Evolutionary conservation across 2,888 invertebrate species (phyloP).

Genomic region (Ganaspis brasiliensis): DNA sequence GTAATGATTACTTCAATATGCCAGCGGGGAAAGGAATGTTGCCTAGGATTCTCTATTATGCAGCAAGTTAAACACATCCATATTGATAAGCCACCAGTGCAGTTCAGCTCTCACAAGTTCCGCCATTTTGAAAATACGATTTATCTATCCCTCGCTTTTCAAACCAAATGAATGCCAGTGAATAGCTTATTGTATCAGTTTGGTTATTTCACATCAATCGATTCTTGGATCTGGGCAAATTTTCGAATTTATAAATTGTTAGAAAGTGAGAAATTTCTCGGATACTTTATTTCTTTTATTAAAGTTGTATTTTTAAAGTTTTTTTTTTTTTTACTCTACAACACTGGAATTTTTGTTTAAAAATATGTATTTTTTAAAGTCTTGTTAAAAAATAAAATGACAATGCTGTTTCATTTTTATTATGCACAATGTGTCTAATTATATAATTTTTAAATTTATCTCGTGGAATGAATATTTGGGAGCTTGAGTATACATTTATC

Average conservation of each 20-base stretch:
- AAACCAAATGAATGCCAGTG: conserved; percentile 30
- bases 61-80: conserved; percentile 72
- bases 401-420: too few relatives aligned
- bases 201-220: conserved; percentile 10
- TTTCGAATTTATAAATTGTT: too few relatives aligned
- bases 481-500: conserved; percentile 17
- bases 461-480: background rate
- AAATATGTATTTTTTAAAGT: too few relatives aligned
- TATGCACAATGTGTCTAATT: too few relatives aligned
- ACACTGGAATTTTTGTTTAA: too few relatives aligned
- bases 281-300: too few relatives aligned
- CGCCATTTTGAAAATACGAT: conserved; percentile 40
- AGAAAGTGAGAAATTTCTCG: too few relatives aligned
- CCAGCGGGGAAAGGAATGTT: conserved; percentile 50
- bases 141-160: conserved; percentile 30
- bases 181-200: conserved; percentile 1
- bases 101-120: background rate
- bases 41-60: conserved; percentile 68
- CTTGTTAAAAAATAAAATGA: too few relatives aligned
- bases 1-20: conserved; percentile 65
- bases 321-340: too few relatives aligned
- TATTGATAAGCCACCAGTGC: conserved; percentile 68
- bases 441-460: background rate
- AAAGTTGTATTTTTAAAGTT: too few relatives aligned
- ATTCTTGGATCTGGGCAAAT: background rate